Evolutionary conservation across 2,797 vertebrate species (phyloP), one percentile per base, ranked within the genome.

Genomic region (Poeciliopsis infans): DNA sequence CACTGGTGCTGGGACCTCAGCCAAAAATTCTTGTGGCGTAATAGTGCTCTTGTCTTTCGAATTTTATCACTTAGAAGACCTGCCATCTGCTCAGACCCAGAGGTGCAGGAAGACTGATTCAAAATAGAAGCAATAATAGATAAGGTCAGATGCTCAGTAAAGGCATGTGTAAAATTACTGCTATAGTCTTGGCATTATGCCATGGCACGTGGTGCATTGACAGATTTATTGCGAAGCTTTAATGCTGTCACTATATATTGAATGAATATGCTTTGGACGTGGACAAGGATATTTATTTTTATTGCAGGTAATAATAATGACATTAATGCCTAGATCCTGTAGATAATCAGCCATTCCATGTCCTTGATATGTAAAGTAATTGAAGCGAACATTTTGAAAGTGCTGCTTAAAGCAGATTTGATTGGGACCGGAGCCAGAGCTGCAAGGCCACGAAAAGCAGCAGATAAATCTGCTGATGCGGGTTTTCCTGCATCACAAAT

Each of bases 51-150:
- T 92, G 91, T 95, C 93, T 92, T 85, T 93, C 84, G 91, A 88
- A 93, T 94, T 90, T 86, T 92, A 93, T 93, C 89, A 89, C 92
- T 94, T 93, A 84, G 92, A 92, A 92, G 90, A 91, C 83, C 87
- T 83, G 91, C 94, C 94, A 95, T 95, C 94, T 95, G 95, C 92
- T 84, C 87, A 45, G 85, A 89, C 93, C 95, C 94, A 83, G 86
- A 93, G 90, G 93, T 91, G 82, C 88, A 89, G 80, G 83, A 81
- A 92, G 87, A 93, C 81, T 78, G 90, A 93, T 94, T 90, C 86
- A 89, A 95, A 93, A 91, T 88, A 93, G 93, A 91, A 86, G 88
- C 86, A 84, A 87, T 86, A 90, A 88, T 89, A 90, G 88, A 93
- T 95, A 93, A 95, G 93, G 92, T 94, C 93, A 94, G 85, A 87